Evolutionary conservation across 2,888 invertebrate genomes (phyloP).

Genomic region (Platynereis dumerilii): DNA sequence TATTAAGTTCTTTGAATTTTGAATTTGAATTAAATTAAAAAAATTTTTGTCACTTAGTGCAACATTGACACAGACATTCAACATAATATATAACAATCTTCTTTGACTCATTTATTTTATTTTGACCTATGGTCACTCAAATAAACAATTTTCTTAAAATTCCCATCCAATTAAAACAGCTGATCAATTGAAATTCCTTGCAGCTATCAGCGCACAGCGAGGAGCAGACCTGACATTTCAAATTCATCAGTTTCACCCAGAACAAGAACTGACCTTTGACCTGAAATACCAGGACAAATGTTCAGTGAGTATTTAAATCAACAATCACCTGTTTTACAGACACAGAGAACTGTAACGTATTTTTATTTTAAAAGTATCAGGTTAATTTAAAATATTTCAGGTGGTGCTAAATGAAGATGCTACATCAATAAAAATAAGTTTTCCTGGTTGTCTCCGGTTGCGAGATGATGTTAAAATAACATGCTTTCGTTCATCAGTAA

Average conservation of each 20-base stretch:
- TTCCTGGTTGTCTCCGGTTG: constrained; percentile 49
- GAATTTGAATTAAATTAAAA: too few species aligned
- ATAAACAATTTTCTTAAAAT: not conserved
- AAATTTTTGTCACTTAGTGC: too few species aligned
- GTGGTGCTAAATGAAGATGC: not conserved
- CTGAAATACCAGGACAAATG: too few species aligned
- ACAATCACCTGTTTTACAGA: not conserved
- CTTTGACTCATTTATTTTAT: not conserved
- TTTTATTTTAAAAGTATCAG: not conserved
- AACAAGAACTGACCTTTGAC: not conserved
- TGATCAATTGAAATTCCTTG: too few species aligned
- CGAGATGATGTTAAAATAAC: constrained; percentile 63
- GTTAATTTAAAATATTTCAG: not conserved
- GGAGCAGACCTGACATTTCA: too few species aligned
- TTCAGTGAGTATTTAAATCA: not conserved
- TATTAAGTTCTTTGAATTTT: too few species aligned
- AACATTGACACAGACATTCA: too few species aligned
- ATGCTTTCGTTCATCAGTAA: constrained; percentile 52
- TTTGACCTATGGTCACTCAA: too few species aligned
- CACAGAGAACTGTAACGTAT: not conserved
- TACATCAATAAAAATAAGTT: not conserved
- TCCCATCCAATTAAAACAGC: too few species aligned
- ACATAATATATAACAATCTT: too few species aligned
- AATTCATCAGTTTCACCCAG: too few species aligned
- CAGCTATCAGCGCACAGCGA: too few species aligned